Evolutionary conservation across 2,888 invertebrate genomes (phyloP), one percentile per base, ranked within the genome.

Genomic region (Pristionchus maxplancki): DNA sequence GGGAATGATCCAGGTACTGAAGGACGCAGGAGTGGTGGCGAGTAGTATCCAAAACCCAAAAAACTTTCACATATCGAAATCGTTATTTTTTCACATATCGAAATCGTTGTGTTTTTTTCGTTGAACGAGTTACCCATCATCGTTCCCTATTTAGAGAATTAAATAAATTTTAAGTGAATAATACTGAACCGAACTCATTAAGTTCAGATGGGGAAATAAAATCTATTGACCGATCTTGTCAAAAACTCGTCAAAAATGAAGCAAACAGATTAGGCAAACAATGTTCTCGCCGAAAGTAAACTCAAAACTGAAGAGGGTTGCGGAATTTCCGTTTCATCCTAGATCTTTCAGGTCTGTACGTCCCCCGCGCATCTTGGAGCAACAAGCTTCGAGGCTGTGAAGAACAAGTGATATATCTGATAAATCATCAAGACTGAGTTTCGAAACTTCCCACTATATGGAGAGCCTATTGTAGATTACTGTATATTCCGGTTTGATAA

Each of bases 321-420:
- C 24, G 53, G 53, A 53, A 53, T 53, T 17, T 44, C 44, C 44
- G 6, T 44, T 48, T 48, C 48, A 44, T 17, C 20, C 0, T 11
- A n/a, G 0, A 31, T 82, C n/a, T 88, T 89, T 74, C 86, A 91
- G 90, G 91, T 91, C 15, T 91, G 91, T 20, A 90, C 90, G 53
- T 92, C 92, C 11, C 92, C 92, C 40, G 92, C 91, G 17, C 90
- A 91, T 83, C 89, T 92, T 17, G 92, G 92, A 71, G 90, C 88
- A 2, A 90, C 90, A 15, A 91, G 91, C 90, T 90, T 90, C 8
- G 89, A 90, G 28, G 58, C 37, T 11, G 20, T 81, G 81, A 81
- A 50, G 28, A 50, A 81, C 28, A 50, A 20, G 90, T 81, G 81
- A 81, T 48, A 1, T 28, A 15, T 31, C 11, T 13, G 62, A 11